Conservation (phyloP, 2,888 invertebrate species). For the Anaspis maculata region DNA sequence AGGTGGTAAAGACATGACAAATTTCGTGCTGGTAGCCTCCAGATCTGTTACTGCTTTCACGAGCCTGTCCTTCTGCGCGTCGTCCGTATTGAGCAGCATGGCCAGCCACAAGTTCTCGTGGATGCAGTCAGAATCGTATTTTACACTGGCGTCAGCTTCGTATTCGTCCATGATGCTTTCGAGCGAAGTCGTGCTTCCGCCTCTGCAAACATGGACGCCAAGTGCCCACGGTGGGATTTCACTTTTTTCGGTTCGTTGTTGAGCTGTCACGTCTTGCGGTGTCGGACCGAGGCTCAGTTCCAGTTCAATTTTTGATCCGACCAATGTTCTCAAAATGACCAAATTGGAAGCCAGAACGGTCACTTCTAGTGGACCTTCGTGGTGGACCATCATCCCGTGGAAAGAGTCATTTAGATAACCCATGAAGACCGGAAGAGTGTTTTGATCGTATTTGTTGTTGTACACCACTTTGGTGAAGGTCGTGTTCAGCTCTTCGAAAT, state of each 20-base stretch:
- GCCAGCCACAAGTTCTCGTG: conserved; percentile 37
- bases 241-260: conserved; percentile 18
- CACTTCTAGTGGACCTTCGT: conserved; percentile 49
- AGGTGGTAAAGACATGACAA: conserved; percentile 34
- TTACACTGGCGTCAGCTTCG: conserved; percentile 7
- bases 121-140: conserved; percentile 42
- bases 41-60: too few relatives aligned
- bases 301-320: conserved; percentile 39
- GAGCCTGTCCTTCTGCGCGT: conserved; percentile 15
- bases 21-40: too few relatives aligned
- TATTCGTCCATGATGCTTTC: conserved; percentile 26
- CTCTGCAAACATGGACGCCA: conserved; percentile 43
- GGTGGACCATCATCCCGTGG: conserved; percentile 50
- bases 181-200: conserved; percentile 21
- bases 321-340: conserved; percentile 49
- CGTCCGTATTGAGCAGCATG: too few relatives aligned
- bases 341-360: conserved; percentile 46
- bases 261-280: conserved; percentile 43
- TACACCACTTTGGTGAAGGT: conserved; percentile 41
- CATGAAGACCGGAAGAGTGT: conserved; percentile 46
- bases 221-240: conserved; percentile 39
- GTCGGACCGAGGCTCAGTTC: conserved; percentile 47
- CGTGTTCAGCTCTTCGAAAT: conserved; percentile 34
- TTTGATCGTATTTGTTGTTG: conserved; percentile 42
- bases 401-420: conserved; percentile 46